A percentile compares a stretch with the other conserved stretches of the same genome.
These are phyloP conservation scores for Eonycteris spelaea DNA, from an alignment of 2,113 vertebrate species.

Conservation along the genomic window DNA sequence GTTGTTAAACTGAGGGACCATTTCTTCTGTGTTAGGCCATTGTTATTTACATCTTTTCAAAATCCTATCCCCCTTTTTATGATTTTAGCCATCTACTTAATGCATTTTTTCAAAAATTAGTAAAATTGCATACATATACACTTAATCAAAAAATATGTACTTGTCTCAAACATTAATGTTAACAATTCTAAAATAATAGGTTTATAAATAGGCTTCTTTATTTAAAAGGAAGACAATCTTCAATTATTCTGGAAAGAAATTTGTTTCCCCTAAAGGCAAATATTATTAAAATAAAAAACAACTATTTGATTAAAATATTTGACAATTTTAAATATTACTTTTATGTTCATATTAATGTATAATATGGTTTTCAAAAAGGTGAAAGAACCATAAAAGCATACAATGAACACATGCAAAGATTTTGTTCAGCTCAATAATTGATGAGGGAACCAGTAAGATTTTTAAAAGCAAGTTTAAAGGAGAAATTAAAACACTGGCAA, in stretches of 20 bases:
- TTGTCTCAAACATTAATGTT: neutral
- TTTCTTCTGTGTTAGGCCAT: neutral
- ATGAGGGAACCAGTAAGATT: neutral
- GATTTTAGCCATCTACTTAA: neutral
- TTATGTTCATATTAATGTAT: neutral
- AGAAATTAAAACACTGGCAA: neutral
- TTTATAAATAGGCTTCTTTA: neutral
- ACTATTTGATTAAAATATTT: neutral
- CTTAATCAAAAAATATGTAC: neutral
- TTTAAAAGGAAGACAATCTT: neutral
- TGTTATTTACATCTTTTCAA: neutral
- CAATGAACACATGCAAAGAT: neutral
- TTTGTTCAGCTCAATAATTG: neutral
- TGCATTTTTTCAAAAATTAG: neutral
- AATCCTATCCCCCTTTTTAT: neutral
- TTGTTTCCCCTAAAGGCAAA: neutral
- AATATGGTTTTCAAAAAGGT: neutral
- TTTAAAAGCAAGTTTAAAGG: neutral
- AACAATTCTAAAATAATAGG: neutral
- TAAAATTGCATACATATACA: neutral
- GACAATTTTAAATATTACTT: neutral
- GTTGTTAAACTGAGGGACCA: neutral
- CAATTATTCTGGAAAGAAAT: neutral
- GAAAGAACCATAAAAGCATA: neutral
- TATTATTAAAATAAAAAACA: neutral